Conservation (phyloP, 1,140 invertebrate genomes). For the Apis laboriosa region DNA sequence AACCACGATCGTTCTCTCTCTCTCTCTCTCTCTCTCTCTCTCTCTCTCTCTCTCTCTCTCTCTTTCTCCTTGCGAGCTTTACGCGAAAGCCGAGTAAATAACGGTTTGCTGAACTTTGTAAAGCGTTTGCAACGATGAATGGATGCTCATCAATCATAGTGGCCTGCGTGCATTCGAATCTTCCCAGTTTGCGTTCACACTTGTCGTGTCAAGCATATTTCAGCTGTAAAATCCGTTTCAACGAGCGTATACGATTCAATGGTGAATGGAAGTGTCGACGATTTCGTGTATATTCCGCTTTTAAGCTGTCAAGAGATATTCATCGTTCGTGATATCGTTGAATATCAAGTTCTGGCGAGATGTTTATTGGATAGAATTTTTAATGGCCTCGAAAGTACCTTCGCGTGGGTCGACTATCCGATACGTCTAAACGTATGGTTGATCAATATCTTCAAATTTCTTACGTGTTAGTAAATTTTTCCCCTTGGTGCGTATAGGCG, state of each 20-base stretch:
- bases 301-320: not conserved
- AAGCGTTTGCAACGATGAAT: constrained; percentile 1
- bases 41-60: no score
- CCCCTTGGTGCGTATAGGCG: not conserved
- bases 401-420: not conserved
- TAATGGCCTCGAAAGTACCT: not conserved
- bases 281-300: not conserved
- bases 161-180: not conserved
- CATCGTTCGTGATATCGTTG: not conserved
- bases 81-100: constrained; percentile 12
- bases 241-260: not conserved
- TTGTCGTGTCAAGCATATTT: not conserved
- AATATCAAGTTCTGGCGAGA: not conserved
- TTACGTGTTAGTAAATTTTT: not conserved
- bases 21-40: no score
- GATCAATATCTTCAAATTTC: constrained; percentile 18
- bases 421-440: not conserved
- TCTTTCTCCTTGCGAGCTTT: not conserved
- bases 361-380: not conserved
- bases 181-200: not conserved
- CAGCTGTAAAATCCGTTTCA: not conserved
- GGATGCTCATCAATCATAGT: constrained; percentile 22
- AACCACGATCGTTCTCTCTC: not conserved
- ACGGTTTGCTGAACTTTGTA: not conserved
- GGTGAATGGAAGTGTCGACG: not conserved